Conservation (phyloP, 2,888 invertebrate species). For the Spisula subtruncata region DNA sequence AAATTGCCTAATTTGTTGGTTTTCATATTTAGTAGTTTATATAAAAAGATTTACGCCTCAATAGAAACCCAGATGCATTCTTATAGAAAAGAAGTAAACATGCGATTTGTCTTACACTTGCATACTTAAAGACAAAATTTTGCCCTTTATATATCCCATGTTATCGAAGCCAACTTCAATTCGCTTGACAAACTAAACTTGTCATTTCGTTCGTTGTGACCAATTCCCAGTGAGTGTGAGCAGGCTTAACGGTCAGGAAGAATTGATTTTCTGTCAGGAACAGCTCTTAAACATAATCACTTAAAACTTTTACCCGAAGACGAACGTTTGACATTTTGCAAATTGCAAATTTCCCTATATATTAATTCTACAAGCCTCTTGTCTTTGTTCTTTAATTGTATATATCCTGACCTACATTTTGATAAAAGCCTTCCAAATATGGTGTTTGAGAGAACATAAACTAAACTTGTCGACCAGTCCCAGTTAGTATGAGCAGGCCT, state of each 20-base stretch:
- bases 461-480: too few species aligned
- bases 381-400: background rate
- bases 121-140: background rate
- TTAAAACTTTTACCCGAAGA: background rate
- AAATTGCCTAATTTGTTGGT: too few species aligned
- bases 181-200: background rate
- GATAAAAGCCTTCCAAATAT: background rate
- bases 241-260: background rate
- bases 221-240: background rate
- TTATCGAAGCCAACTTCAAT: background rate
- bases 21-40: too few species aligned
- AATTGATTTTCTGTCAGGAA: too few species aligned
- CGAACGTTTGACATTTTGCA: too few species aligned
- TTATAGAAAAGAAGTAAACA: background rate
- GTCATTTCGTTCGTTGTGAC: background rate
- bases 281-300: constrained; percentile 19
- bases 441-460: background rate
- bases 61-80: background rate
- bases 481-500: too few species aligned
- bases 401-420: background rate
- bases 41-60: too few species aligned
- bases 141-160: background rate
- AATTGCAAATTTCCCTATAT: background rate
- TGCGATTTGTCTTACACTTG: background rate
- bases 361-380: background rate